Percentiles rank a stretch among this genome's conserved stretches.
These are phyloP conservation scores for Pseudachorutes palmiensis DNA, from an alignment of 1,140 invertebrate species.

Conservation along the genomic window DNA sequence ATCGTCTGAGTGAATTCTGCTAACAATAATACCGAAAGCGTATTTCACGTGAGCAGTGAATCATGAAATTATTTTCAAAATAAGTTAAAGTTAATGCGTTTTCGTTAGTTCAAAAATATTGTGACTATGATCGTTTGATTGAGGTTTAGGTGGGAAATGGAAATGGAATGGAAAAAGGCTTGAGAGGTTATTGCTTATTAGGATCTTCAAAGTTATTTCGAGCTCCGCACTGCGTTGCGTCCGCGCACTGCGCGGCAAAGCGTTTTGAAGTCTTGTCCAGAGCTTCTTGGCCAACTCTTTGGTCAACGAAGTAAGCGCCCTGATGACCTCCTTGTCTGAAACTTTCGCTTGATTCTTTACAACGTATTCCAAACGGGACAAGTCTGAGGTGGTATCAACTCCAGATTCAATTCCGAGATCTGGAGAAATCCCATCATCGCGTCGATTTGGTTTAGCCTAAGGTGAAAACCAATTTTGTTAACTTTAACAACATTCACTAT, in stretches of 20 bases:
- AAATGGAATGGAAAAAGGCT: too few relatives aligned
- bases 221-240: conserved; percentile 29
- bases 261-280: conserved; percentile 30
- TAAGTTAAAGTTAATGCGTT: too few relatives aligned
- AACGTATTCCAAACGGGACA: conserved; percentile 10
- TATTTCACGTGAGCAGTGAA: too few relatives aligned
- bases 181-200: not conserved
- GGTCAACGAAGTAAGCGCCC: conserved; percentile 17
- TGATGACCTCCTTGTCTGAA: conserved; percentile 15
- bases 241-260: conserved; percentile 35
- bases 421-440: conserved; percentile 20
- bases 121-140: not conserved
- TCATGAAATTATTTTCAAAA: too few relatives aligned
- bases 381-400: conserved; percentile 23
- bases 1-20: too few relatives aligned
- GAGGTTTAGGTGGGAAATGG: not conserved
- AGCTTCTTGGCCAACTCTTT: conserved; percentile 27
- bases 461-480: not conserved
- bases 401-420: conserved; percentile 37
- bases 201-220: conserved; percentile 30
- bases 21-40: too few relatives aligned
- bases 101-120: too few relatives aligned
- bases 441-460: not conserved
- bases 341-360: not conserved
- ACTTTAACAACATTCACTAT: not conserved